Evolutionary conservation across 2,113 vertebrate species (phyloP).

Genomic region (Lophochroa leadbeateri): DNA sequence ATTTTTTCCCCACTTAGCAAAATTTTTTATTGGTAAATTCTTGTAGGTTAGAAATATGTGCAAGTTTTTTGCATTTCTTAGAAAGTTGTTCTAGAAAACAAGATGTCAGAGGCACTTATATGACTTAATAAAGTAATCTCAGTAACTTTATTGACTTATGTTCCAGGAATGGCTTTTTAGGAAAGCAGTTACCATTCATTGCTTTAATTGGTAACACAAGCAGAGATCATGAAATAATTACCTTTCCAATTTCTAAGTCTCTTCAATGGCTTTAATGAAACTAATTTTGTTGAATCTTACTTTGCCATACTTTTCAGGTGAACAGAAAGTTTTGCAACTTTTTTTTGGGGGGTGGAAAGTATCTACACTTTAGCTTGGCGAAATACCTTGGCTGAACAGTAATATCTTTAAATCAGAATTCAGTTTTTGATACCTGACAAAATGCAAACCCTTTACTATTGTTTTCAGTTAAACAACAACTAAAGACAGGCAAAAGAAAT

Average conservation of each 20-base stretch:
- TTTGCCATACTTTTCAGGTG: neutral
- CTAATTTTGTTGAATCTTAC: neutral
- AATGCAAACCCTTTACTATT: neutral
- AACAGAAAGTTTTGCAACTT: neutral
- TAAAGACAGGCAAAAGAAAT: neutral
- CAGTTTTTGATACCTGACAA: neutral
- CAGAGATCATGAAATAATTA: neutral
- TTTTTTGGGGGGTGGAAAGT: rapidly evolving
- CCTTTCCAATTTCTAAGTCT: neutral
- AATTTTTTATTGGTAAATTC: neutral
- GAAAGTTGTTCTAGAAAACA: neutral
- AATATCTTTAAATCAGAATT: neutral
- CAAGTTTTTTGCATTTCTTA: neutral
- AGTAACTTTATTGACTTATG: neutral
- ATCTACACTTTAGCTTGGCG: neutral
- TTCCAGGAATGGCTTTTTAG: neutral
- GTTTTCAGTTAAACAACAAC: neutral
- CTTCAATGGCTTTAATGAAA: neutral
- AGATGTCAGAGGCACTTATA: neutral
- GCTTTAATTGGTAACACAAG: neutral
- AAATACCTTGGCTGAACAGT: neutral
- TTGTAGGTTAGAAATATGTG: neutral
- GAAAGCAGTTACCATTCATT: neutral
- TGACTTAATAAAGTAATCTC: neutral
- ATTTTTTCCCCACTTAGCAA: neutral